Conservation (phyloP, 1,140 invertebrate species). For the Melanaphis sacchari region DNA sequence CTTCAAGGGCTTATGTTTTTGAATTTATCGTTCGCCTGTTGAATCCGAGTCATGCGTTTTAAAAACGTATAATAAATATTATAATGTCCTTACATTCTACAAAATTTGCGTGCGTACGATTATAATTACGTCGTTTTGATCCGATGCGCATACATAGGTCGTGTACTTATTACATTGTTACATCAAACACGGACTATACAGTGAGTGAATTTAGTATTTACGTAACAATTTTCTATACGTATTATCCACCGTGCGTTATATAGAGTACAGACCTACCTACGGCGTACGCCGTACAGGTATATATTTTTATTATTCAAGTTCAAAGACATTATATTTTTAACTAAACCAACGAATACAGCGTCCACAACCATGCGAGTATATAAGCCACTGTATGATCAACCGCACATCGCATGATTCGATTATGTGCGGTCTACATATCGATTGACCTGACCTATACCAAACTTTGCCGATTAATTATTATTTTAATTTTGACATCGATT, state of each 20-base stretch:
- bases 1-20: background rate
- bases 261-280: no score
- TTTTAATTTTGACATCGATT: background rate
- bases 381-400: background rate
- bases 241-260: no score
- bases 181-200: background rate
- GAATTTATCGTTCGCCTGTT: background rate
- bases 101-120: background rate
- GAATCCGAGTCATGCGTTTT: background rate
- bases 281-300: no score
- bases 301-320: constrained; percentile 7
- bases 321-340: background rate
- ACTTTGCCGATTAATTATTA: background rate
- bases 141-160: background rate
- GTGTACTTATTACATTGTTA: background rate
- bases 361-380: background rate
- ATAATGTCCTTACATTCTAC: background rate
- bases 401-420: background rate
- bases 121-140: background rate
- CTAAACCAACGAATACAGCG: background rate
- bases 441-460: background rate
- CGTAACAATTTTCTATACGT: background rate
- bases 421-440: background rate
- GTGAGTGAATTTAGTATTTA: background rate
- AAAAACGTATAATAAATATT: background rate